phyloP scores from a whole-genome alignment of 2,113 vertebrate genomes.

The Antechinus flavipes region DNA sequence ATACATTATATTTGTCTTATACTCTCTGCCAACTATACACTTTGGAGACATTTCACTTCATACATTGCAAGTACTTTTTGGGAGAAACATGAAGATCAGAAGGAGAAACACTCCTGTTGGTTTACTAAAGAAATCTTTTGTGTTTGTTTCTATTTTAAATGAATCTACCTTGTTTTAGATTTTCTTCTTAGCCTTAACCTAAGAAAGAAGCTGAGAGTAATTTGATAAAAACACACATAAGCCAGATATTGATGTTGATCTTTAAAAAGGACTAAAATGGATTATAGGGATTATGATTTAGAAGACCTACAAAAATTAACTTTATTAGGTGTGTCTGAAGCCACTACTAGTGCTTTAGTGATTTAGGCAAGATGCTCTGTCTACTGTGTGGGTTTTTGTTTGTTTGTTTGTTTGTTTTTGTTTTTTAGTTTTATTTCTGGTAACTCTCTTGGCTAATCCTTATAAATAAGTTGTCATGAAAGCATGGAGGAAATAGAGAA shows the following conservation, averaged over 20 bases:
- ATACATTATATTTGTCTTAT: background rate
- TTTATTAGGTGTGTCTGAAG: background rate
- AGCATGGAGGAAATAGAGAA: background rate
- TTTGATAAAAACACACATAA: background rate
- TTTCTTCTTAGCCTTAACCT: background rate
- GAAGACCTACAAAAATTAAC: background rate
- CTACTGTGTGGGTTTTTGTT: no score
- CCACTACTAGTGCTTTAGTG: background rate
- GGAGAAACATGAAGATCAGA: no score
- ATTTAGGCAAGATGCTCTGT: background rate
- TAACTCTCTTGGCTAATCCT: background rate
- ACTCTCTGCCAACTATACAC: background rate
- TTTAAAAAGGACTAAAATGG: background rate
- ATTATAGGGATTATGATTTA: background rate
- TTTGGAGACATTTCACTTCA: no score
- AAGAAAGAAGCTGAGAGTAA: background rate
- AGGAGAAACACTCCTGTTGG: background rate
- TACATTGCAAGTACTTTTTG: no score
- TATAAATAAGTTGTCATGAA: background rate
- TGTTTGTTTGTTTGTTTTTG: no score
- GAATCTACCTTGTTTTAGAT: background rate
- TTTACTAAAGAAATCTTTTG: background rate
- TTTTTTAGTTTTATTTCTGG: no score
- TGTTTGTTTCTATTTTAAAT: background rate
- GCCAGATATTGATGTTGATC: background rate